These are phyloP conservation scores for Microtus pennsylvanicus DNA, from an alignment of 2,113 vertebrate genomes.

Conservation along the genomic window DNA sequence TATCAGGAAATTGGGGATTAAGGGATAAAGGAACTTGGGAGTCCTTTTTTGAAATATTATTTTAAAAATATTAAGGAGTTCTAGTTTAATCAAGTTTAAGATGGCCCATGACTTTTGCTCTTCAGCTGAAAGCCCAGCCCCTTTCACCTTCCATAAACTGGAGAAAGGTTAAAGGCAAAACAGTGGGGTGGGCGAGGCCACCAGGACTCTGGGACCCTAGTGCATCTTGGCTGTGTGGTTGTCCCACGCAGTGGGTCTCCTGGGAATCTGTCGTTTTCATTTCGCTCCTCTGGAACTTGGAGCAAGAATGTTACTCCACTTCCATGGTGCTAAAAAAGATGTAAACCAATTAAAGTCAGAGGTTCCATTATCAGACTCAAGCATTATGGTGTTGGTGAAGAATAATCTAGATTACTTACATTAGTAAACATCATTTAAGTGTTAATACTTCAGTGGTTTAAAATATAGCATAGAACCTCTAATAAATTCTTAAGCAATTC, in stretches of 20 bases:
- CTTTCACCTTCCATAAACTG: not conserved
- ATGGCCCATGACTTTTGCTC: not conserved
- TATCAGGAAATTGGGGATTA: not conserved
- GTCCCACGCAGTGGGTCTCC: not conserved
- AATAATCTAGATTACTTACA: not conserved
- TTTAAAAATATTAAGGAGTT: not conserved
- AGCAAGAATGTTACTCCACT: not conserved
- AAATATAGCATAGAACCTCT: not conserved
- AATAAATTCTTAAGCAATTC: slow-evolving; percentile 40
- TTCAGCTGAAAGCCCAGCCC: not conserved
- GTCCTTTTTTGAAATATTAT: slow-evolving; percentile 31
- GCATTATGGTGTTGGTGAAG: not conserved
- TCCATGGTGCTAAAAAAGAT: not conserved
- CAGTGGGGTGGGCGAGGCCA: no score
- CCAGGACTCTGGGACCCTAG: not conserved
- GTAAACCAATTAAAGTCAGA: not conserved
- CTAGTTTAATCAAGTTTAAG: not conserved
- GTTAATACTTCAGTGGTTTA: not conserved
- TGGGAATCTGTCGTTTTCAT: not conserved
- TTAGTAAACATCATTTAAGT: slow-evolving; percentile 26
- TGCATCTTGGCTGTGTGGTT: not conserved
- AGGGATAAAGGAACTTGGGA: not conserved
- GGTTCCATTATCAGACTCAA: not conserved
- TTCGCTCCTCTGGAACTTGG: not conserved
- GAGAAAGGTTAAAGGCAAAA: not conserved